A percentile compares a stretch with the other conserved stretches of the same genome.
Evolutionary conservation across 2,797 vertebrate genomes (phyloP).

Genomic region (Esox masquinongy): DNA sequence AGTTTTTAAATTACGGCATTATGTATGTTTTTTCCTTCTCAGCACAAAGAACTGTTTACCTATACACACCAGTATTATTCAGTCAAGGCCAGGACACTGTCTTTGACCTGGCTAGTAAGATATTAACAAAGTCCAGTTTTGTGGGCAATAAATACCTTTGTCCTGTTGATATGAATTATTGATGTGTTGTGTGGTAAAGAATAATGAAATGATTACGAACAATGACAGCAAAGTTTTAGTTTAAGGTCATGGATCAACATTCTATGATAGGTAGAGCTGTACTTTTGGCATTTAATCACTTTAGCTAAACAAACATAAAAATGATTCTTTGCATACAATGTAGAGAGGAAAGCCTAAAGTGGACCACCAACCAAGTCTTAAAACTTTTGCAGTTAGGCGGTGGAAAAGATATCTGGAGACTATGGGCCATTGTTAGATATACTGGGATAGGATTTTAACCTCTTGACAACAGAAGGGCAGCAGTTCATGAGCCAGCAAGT

Average conservation of each 20-base stretch:
- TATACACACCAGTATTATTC: not conserved
- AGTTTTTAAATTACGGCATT: no score
- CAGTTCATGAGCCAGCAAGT: not conserved
- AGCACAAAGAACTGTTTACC: not conserved
- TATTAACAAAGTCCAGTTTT: not conserved
- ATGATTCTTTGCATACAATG: not conserved
- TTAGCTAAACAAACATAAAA: not conserved
- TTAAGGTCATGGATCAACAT: not conserved
- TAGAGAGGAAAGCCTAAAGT: not conserved
- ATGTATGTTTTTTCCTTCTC: no score
- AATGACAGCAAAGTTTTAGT: not conserved
- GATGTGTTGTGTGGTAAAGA: not conserved
- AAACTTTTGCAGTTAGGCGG: not conserved
- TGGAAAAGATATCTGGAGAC: not conserved
- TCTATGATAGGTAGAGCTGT: not conserved
- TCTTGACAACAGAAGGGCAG: not conserved
- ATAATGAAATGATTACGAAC: not conserved
- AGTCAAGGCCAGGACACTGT: not conserved
- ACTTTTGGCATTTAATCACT: not conserved
- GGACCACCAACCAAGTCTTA: not conserved
- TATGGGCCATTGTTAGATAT: not conserved
- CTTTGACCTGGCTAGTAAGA: not conserved
- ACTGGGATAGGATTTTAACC: not conserved
- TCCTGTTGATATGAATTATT: not conserved
- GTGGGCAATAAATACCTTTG: not conserved